These are phyloP conservation scores for Myrmophylax atrothorax DNA, from an alignment of 2,113 vertebrate genomes.

Conservation along the genomic window DNA sequence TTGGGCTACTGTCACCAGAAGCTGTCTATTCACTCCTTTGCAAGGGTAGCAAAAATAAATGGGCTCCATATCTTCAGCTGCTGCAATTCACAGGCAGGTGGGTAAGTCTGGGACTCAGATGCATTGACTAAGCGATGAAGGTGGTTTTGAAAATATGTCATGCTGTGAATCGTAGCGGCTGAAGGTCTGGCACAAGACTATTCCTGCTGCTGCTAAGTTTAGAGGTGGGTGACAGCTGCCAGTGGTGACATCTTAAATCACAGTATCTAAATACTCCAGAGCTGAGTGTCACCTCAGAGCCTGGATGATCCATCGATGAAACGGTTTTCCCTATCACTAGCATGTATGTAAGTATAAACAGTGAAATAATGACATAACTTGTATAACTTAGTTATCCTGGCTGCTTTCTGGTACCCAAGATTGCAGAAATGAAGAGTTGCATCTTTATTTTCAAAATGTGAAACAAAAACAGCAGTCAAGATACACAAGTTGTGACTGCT, in stretches of 20 bases:
- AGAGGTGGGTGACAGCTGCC: slow-evolving; percentile 53
- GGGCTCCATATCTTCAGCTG: not conserved
- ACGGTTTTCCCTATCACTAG: not conserved
- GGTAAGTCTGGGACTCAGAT: not conserved
- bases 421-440: not conserved
- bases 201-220: slow-evolving; percentile 49
- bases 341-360: not conserved
- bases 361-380: not conserved
- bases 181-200: slow-evolving; percentile 36
- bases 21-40: not conserved
- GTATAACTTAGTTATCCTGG: not conserved
- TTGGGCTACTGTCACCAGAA: not conserved
- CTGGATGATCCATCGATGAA: not conserved
- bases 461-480: not conserved
- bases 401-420: not conserved
- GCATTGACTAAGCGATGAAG: not conserved
- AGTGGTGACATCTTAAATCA: slow-evolving; percentile 42
- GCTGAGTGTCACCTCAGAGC: not conserved
- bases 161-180: slow-evolving; percentile 13
- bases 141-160: slow-evolving; percentile 45
- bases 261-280: not conserved
- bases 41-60: not conserved
- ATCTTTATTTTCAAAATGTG: not conserved
- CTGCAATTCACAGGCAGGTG: not conserved
- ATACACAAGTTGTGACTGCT: not conserved